Base-by-base conservation (phyloP, 2,797 vertebrate species). In the Scleropages formosus region DNA sequence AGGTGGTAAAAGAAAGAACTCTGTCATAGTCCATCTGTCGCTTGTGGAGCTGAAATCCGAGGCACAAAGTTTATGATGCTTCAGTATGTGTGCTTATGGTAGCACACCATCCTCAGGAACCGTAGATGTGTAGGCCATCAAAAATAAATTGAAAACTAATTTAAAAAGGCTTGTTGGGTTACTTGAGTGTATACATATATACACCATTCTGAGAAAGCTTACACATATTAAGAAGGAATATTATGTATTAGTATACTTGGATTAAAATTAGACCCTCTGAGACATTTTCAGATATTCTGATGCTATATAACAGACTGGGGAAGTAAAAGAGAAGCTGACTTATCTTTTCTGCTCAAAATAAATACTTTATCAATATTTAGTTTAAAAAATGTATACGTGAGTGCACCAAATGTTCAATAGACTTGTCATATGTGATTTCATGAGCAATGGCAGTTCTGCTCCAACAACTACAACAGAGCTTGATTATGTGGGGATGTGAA, bases 381-480 rank as follows among this genome's bases (percentile, higher is more conserved):
- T 39, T 39, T 10, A 58, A 59, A 71, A 71, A 71, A 15, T n/a
- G 31, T 39, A 6, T 6, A 39, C 31, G 39, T 31, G 31, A 6
- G 31, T 6, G 6, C 31, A 39, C 31, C 31, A 39, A 39, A 39
- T 39, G 31, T 39, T 39, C 39, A 31, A 31, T 39, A 39, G 31
- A 39, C 31, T 71, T 71, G 69, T n/a, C 84, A 83, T 86, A 84
- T 80, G 85, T 87, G 83, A 74, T 86, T 71, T 74, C 66, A 76
- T 11, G 16, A 3, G 56, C 66, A 53, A 31, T 44, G 76, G 77
- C 46, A 78, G 74, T 72, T 70, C 63, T 73, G 46, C 60, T 72
- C 63, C 58, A 75, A 88, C 79, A 86, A 81, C 87, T 82, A 89
- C 87, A 83, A 87, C 82, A 87, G 65, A 69, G 72, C 76, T 87